A percentile compares a stretch with the other conserved stretches of the same genome.
phyloP scores from a whole-genome alignment of 2,888 invertebrate genomes.

The Trichogramma dendrolimi region DNA sequence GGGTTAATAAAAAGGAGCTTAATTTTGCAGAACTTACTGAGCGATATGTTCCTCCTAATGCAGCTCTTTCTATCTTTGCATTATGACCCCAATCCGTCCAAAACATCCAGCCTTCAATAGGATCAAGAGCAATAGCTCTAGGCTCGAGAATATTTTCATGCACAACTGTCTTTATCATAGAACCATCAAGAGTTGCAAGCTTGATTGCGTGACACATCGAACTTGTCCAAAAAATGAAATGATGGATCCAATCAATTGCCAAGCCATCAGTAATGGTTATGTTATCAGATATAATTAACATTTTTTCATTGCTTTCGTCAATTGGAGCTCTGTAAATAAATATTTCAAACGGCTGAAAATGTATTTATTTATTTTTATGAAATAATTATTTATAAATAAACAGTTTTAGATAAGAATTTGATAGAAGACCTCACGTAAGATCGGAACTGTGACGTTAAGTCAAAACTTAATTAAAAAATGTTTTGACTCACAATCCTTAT shows the following conservation, averaged over 20 bases:
- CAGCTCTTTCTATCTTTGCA: slow-evolving; percentile 90
- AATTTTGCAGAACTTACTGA: slow-evolving; percentile 35
- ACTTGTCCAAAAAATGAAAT: slow-evolving; percentile 95
- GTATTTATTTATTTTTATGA: too few relatives aligned
- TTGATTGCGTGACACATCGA: slow-evolving; percentile 90
- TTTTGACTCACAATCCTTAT: too few relatives aligned
- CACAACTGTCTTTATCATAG: slow-evolving; percentile 86
- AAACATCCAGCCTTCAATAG: slow-evolving; percentile 92
- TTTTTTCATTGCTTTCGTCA: slow-evolving; percentile 82
- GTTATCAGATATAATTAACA: slow-evolving; percentile 77
- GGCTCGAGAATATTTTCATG: slow-evolving; percentile 85
- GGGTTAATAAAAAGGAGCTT: not conserved
- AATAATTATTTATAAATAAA: too few relatives aligned
- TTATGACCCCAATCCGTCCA: slow-evolving; percentile 97
- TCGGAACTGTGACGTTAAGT: too few relatives aligned
- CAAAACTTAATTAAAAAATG: too few relatives aligned
- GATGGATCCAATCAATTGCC: slow-evolving; percentile 98
- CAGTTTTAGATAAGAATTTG: too few relatives aligned
- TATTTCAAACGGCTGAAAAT: slow-evolving; percentile 16
- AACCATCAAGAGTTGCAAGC: slow-evolving; percentile 86
- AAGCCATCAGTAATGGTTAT: slow-evolving; percentile 90
- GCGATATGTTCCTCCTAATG: slow-evolving; percentile 92
- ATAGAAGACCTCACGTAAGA: too few relatives aligned
- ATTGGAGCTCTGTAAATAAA: slow-evolving; percentile 71
- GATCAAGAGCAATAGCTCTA: slow-evolving; percentile 89